phyloP scores from a whole-genome alignment of 2,113 vertebrate species.

The Cyanistes caeruleus region DNA sequence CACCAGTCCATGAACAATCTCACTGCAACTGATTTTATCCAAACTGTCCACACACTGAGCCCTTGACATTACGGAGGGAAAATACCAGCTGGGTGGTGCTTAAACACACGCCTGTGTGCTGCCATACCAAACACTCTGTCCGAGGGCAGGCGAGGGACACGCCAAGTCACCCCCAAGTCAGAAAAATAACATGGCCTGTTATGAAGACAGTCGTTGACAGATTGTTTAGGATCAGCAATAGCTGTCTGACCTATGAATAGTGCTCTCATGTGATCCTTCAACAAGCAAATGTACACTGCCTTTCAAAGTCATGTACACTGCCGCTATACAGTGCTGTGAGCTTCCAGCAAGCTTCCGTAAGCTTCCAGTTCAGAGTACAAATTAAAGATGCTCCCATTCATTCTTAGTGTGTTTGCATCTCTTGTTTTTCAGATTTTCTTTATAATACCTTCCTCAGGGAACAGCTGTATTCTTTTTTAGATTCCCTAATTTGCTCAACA shows the following conservation, averaged over 20 bases:
- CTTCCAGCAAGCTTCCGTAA: neutral
- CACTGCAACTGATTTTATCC: neutral
- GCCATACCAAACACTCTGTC: accelerated
- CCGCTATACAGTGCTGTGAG: neutral
- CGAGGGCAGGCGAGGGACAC: neutral
- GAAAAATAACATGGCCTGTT: neutral
- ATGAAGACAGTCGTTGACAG: neutral
- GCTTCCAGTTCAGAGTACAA: neutral
- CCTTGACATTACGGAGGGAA: neutral
- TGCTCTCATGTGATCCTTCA: constrained; percentile 31
- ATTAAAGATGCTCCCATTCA: neutral
- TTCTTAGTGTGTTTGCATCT: neutral
- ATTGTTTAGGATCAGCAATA: constrained; percentile 38
- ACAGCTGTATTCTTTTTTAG: neutral
- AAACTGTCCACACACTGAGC: neutral
- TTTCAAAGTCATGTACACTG: constrained; percentile 18
- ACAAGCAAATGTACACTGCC: neutral
- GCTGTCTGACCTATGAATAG: constrained; percentile 51
- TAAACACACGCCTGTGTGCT: accelerated
- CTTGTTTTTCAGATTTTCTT: neutral
- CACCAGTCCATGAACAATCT: neutral
- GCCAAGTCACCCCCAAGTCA: neutral
- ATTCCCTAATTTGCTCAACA: constrained; percentile 5
- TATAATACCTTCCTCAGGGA: neutral
- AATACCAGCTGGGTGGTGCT: neutral